A percentile compares a stretch with the other conserved stretches of the same genome.
These are phyloP conservation scores for Steinernema carpocapsae DNA, from an alignment of 2,888 invertebrate genomes.

Conservation along the genomic window DNA sequence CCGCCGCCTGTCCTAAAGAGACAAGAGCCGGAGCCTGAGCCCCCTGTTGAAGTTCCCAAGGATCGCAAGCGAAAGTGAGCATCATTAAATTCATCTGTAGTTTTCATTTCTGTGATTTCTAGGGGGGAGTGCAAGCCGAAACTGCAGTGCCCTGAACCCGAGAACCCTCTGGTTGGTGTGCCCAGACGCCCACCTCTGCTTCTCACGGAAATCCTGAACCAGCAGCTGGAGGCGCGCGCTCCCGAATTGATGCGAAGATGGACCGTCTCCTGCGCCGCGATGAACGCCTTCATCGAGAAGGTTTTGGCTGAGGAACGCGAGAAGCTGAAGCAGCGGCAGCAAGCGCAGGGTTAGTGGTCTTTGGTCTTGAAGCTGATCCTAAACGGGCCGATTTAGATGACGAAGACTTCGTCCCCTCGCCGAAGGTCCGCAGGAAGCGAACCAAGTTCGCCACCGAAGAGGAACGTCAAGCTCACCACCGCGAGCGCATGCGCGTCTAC, in stretches of 20 bases:
- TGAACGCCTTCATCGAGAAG: background rate
- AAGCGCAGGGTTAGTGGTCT: background rate
- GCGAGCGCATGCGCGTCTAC: background rate
- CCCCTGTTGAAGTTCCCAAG: too few relatives aligned
- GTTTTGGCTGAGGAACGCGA: background rate
- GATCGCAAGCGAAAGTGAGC: too few relatives aligned
- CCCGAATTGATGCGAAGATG: slow-evolving; percentile 1
- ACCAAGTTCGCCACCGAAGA: background rate
- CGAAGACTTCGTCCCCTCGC: background rate
- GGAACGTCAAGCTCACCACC: background rate
- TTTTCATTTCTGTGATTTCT: too few relatives aligned
- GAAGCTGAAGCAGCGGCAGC: background rate
- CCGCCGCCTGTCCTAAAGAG: too few relatives aligned
- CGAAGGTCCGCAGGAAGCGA: background rate
- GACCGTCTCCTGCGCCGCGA: background rate
- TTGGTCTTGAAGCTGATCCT: background rate
- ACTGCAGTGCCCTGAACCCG: too few relatives aligned
- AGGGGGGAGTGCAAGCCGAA: too few relatives aligned
- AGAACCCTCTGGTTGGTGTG: background rate
- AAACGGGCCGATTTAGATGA: background rate
- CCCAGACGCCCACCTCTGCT: too few relatives aligned
- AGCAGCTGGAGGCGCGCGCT: background rate
- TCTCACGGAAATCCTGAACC: background rate
- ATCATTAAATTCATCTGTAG: too few relatives aligned
- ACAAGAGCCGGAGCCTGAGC: too few relatives aligned